phyloP scores from a whole-genome alignment of 2,888 invertebrate species.

The Abrostola triplasia region DNA sequence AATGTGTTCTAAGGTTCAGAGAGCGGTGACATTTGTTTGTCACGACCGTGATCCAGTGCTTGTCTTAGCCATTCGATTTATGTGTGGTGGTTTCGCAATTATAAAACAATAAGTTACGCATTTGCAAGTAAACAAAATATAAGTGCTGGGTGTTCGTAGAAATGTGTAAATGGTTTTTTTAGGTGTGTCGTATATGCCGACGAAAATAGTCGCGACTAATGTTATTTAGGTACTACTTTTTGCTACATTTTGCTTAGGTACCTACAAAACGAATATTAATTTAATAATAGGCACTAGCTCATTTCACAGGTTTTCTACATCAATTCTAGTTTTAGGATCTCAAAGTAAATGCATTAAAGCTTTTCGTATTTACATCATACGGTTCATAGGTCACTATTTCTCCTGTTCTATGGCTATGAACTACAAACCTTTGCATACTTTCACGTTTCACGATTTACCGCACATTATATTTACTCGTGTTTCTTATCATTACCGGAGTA shows the following conservation, averaged over 20 bases:
- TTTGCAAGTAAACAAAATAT: background rate
- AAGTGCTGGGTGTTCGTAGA: background rate
- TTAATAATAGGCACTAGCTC: too few species aligned
- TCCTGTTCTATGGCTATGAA: background rate
- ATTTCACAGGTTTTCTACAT: too few species aligned
- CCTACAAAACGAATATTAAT: too few species aligned
- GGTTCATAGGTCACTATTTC: background rate
- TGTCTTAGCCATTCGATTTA: slow-evolving; percentile 7
- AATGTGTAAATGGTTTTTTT: background rate
- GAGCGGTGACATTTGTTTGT: slow-evolving; percentile 54
- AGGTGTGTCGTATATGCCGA: background rate
- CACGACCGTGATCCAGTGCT: slow-evolving; percentile 37
- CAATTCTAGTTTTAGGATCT: background rate
- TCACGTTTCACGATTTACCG: slow-evolving; percentile 8
- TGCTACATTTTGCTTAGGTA: too few species aligned
- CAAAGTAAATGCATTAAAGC: background rate
- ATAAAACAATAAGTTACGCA: slow-evolving; percentile 17
- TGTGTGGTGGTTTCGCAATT: slow-evolving; percentile 10
- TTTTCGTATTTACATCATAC: background rate
- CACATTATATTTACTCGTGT: background rate
- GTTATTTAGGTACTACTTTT: too few species aligned
- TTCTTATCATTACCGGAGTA: slow-evolving; percentile 20
- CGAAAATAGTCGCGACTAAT: too few species aligned
- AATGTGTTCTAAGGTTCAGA: slow-evolving; percentile 39
- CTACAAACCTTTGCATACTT: background rate